Evolutionary conservation across 2,888 invertebrate species (phyloP).

Genomic region (Caenorhabditis angaria): DNA sequence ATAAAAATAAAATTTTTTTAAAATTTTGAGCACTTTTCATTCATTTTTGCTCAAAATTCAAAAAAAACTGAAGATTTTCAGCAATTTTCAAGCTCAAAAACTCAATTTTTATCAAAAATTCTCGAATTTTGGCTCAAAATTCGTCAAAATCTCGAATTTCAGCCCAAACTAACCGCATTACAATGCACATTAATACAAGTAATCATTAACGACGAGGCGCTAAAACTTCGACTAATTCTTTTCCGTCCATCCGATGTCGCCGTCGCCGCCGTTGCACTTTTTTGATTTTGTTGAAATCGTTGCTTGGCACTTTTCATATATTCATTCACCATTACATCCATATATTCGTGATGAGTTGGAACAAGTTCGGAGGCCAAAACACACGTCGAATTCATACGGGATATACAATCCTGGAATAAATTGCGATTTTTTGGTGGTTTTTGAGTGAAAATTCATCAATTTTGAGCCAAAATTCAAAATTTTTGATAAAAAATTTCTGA

Average conservation of each 20-base stretch:
- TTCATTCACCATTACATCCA: conserved; percentile 64
- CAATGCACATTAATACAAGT: conserved; percentile 68
- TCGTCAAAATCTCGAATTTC: too few relatives aligned
- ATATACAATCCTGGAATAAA: conserved; percentile 56
- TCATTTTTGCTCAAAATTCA: too few relatives aligned
- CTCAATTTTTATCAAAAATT: background rate
- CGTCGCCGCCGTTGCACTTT: conserved; percentile 25
- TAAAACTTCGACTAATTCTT: conserved; percentile 67
- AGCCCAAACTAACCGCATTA: conserved; percentile 50
- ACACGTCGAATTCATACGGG: conserved; percentile 57
- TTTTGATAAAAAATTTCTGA: too few relatives aligned
- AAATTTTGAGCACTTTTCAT: too few relatives aligned
- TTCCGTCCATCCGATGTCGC: conserved; percentile 48
- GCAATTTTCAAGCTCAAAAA: too few relatives aligned
- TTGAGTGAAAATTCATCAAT: too few relatives aligned
- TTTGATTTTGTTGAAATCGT: conserved; percentile 49
- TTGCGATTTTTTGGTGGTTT: too few relatives aligned
- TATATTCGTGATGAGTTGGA: conserved; percentile 65
- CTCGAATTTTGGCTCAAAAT: background rate
- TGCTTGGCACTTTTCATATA: conserved; percentile 66
- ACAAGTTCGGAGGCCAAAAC: conserved; percentile 64
- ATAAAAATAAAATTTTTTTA: too few relatives aligned
- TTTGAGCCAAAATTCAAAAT: too few relatives aligned
- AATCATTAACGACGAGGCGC: conserved; percentile 62
- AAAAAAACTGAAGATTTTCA: too few relatives aligned